Base-by-base conservation (phyloP, 2,797 vertebrate species). In the Karalla daura region DNA sequence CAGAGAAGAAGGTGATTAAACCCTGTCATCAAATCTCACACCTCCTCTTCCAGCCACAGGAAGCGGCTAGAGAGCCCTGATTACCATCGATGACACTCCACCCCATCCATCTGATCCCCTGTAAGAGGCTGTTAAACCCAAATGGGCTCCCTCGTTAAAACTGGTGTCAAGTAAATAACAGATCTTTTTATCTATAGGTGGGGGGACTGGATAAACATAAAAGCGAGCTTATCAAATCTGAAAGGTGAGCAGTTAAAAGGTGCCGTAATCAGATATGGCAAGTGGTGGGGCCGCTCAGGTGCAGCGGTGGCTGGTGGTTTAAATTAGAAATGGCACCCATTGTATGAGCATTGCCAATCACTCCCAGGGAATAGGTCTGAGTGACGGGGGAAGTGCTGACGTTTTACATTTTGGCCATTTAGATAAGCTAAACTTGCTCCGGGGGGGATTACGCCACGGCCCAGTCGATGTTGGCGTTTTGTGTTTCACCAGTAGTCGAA, bases 41-140 rank as follows among this genome's bases (percentile, higher is more conserved):
- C 65, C 61, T 82, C 43, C 47, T 67, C 63, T 66, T 74, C 65
- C 36, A 80, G 53, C 65, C 51, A 71, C 63, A 35, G 72, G 76
- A 86, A 81, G 83, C 52, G 13, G 51, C 73, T 69, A 63, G 74
- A 84, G 80, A 84, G 80, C 66, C 45, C 76, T 52, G 87, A 90
- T 91, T 88, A 86, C 58, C 80, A 89, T 86, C 83, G 15, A 86
- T 83, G 87, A 76, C 83, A 77, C 85, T 79, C 71, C 71, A 88
- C 45, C 83, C 67, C 51, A 71, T 85, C 80, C 75, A 85, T 82
- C 86, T 81, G 86, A 92, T 86, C 76, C 82, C 41, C 78, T 54
- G 46, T 86, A 86, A 86, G 89, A 88, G 84, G 74, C 59, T 81
- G 75, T 87, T 85, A 88, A 91, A 86, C 39, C 76, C 73, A 82